Base-by-base conservation (phyloP, 2,797 vertebrate genomes). In the Coracias cyanogaster region DNA sequence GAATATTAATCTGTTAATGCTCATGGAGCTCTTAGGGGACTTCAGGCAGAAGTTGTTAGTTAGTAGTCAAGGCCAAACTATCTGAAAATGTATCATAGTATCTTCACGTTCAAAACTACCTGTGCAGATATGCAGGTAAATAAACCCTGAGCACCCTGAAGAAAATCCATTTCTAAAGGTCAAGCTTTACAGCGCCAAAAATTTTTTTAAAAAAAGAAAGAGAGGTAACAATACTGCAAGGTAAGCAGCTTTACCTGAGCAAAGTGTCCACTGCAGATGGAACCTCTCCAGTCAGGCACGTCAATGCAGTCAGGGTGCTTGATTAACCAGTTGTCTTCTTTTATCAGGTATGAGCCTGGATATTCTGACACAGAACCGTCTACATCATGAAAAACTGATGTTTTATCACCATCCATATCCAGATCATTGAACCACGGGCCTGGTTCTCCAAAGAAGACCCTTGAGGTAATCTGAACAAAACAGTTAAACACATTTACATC, bases 351-450 rank as follows among this genome's bases (percentile, higher is more conserved):
- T 31, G 99, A 99, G n/a, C 99, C 99, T 0, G 99, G 99, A 83
- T 99, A 99, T 95, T 99, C 98, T 1, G 99, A 99, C 93, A 99
- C 98, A 0, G 99, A 99, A 52, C 99, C 99, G 4, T 99, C 99
- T 0, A 99, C 96, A 2, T 99, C 99, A 3, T 99, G 99, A 96
- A 99, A 99, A 96, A 99, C 98, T 0, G 99, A 99, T 0, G 99
- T 99, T 97, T 99, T 99, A 87, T 99, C 99, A 9, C 99, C 99
- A 5, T 99, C 99, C 99, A 99, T 99, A 95, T 99, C 97, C 98
- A 99, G 98, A 70, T 98, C 97, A 79, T 98, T 99, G 97, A 99
- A 99, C 99, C 99, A 99, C 20, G 99, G 99, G 7, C 99, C 99
- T 0, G 99, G 99, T 93, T 99, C 99, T 57, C 99, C 99, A 17